Conservation (phyloP, 2,797 vertebrate species). For the Sebastes hubbsi region DNA sequence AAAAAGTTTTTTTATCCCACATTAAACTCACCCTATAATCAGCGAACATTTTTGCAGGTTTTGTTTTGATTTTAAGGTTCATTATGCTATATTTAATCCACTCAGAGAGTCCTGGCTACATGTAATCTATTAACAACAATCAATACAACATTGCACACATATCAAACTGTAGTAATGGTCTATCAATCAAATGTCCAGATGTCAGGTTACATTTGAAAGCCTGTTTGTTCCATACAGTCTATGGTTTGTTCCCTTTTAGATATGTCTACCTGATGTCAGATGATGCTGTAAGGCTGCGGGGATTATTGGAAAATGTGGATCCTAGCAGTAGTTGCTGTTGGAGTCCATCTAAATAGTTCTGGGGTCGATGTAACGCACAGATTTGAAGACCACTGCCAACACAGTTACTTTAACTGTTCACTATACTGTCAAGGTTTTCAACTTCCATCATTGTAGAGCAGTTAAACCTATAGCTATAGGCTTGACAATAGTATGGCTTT, state of each 20-base stretch:
- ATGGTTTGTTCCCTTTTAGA: neutral
- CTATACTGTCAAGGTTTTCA: slow-evolving; percentile 4
- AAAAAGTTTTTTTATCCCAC: neutral
- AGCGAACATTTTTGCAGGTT: neutral
- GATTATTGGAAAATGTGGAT: slow-evolving; percentile 12
- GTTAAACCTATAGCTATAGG: neutral
- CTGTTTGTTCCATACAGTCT: neutral
- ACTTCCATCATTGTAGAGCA: neutral
- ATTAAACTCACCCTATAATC: neutral
- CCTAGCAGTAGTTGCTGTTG: neutral
- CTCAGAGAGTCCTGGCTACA: neutral
- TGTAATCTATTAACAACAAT: neutral
- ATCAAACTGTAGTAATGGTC: slow-evolving; percentile 7
- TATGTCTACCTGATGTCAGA: slow-evolving; percentile 29
- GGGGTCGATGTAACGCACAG: neutral
- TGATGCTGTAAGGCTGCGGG: slow-evolving; percentile 12
- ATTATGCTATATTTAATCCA: neutral
- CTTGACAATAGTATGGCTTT: neutral
- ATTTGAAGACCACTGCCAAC: neutral
- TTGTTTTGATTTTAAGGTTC: neutral
- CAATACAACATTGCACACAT: slow-evolving; percentile 9
- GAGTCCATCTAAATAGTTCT: slow-evolving; percentile 2
- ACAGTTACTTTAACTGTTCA: slow-evolving; percentile 12
- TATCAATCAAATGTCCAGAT: slow-evolving; percentile 37
- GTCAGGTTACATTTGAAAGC: slow-evolving; percentile 33